Base-by-base conservation (phyloP, 2,113 vertebrate species). In the Anhinga anhinga region DNA sequence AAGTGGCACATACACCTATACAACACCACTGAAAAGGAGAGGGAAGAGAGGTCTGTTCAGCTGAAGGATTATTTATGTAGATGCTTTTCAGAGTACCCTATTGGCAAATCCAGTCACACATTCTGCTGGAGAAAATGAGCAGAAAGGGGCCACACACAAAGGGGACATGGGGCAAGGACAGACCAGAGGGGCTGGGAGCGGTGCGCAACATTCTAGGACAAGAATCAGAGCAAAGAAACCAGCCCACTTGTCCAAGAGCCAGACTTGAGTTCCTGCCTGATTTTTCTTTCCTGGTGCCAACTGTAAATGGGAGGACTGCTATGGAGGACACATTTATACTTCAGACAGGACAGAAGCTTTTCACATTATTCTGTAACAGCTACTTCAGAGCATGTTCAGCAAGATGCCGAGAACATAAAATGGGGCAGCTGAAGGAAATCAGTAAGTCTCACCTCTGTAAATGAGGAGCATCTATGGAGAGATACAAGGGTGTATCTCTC, bases 161-260 rank as follows among this genome's bases (percentile, higher is more conserved):
- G 40, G 30, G 15, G 36, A 81, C n/a, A 56, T 0, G 0, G 20
- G 38, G 36, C 69, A 95, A 69, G 32, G 81, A 93, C 36, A 86
- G 40, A 72, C 14, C 56, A 84, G 53, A 82, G 32, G 42, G 11
- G 23, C n/a, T 58, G 25, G 40, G 34, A 88, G 44, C 0, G 52
- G 44, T 77, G 38, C 5, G 2, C 16, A 6, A 76, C 45, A 85
- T 80, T 95, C 77, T 80, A 95, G 83, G 83, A 85, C 86, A 94
- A 86, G 81, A 97, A 95, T 95, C 58, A 91, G 93, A 94, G 93
- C 96, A 94, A 83, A 91, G 58, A 96, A 97, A 93, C 16, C 47
- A 90, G 63, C 5, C 32, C 42, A 23, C 25, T 62, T 0, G 0
- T 93, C 73, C 92, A 91, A 93, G 34, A 94, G 58, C 42, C 76